Conservation (phyloP, 2,113 vertebrate genomes). For the Proterorhinus semilunaris region DNA sequence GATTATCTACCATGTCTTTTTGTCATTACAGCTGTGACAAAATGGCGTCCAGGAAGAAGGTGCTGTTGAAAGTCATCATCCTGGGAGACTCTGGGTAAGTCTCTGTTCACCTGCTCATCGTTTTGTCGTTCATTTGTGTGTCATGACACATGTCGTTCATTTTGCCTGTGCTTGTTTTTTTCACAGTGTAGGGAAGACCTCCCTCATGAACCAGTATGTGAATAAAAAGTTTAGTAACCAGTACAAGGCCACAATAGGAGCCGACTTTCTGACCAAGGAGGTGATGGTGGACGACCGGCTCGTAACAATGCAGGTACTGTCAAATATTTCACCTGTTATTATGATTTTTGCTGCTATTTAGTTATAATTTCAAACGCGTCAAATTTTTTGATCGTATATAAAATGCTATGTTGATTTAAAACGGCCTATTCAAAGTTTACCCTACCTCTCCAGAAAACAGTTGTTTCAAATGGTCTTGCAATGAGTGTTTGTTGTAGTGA, state of each 20-base stretch:
- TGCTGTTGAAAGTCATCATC: slow-evolving; percentile 97
- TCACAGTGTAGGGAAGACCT: slow-evolving; percentile 94
- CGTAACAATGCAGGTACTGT: slow-evolving; percentile 97
- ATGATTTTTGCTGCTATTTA: too few relatives aligned
- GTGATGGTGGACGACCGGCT: slow-evolving; percentile 99
- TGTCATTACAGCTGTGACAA: slow-evolving; percentile 76
- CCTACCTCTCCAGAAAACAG: too few relatives aligned
- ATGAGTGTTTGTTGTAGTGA: too few relatives aligned
- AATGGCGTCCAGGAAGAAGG: slow-evolving; percentile 99
- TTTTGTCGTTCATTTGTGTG: background rate
- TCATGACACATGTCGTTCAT: background rate
- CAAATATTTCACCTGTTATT: background rate
- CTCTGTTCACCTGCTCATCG: background rate
- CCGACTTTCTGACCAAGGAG: slow-evolving; percentile 98
- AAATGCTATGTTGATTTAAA: too few relatives aligned
- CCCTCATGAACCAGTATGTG: slow-evolving; percentile 99
- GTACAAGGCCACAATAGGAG: slow-evolving; percentile 99
- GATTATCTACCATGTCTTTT: slow-evolving; percentile 14
- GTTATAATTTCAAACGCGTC: too few relatives aligned
- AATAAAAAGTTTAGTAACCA: slow-evolving; percentile 99
- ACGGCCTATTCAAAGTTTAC: too few relatives aligned
- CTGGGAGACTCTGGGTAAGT: slow-evolving; percentile 98
- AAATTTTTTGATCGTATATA: too few relatives aligned
- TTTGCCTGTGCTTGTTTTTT: slow-evolving; percentile 5
- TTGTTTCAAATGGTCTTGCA: too few relatives aligned